A percentile compares a stretch with the other conserved stretches of the same genome.
These are phyloP conservation scores for Trichogramma pretiosum DNA, from an alignment of 1,140 invertebrate genomes.

Conservation along the genomic window DNA sequence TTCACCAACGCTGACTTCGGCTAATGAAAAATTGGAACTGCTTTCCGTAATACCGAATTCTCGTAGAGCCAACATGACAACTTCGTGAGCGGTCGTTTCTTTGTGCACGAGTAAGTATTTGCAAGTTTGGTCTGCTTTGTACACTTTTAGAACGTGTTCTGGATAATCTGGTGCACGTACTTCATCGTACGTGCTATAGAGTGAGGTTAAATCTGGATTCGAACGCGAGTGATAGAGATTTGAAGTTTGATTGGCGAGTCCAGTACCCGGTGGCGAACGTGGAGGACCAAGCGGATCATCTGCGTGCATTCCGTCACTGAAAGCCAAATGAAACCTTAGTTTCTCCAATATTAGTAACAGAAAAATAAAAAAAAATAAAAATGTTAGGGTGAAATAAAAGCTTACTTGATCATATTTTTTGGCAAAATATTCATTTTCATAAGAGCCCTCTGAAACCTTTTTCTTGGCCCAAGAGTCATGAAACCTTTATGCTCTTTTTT, in stretches of 20 bases:
- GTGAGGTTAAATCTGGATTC: slow-evolving; percentile 80
- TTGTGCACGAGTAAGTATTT: slow-evolving; percentile 96
- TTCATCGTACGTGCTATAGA: slow-evolving; percentile 68
- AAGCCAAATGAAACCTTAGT: slow-evolving; percentile 13
- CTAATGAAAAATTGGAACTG: slow-evolving; percentile 85
- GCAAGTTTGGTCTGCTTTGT: slow-evolving; percentile 91
- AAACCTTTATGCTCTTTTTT: slow-evolving; percentile 74
- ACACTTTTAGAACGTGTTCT: slow-evolving; percentile 96
- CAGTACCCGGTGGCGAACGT: slow-evolving; percentile 42
- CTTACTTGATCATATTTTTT: slow-evolving; percentile 70
- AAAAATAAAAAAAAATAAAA: neutral
- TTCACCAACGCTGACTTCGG: slow-evolving; percentile 90
- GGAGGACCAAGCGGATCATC: slow-evolving; percentile 48
- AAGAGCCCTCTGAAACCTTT: slow-evolving; percentile 76
- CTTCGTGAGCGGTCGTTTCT: slow-evolving; percentile 96
- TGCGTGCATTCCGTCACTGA: slow-evolving; percentile 49
- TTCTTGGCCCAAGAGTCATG: slow-evolving; percentile 79
- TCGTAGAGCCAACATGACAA: slow-evolving; percentile 93
- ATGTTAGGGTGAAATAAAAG: slow-evolving; percentile 23
- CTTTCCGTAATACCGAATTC: slow-evolving; percentile 94
- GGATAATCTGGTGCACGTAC: slow-evolving; percentile 74
- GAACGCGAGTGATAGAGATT: slow-evolving; percentile 75
- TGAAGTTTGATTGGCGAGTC: slow-evolving; percentile 35
- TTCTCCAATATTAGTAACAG: neutral
- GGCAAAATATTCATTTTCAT: slow-evolving; percentile 87